Conservation (phyloP, 2,797 vertebrate species). For the Melanogrammus aeglefinus region DNA sequence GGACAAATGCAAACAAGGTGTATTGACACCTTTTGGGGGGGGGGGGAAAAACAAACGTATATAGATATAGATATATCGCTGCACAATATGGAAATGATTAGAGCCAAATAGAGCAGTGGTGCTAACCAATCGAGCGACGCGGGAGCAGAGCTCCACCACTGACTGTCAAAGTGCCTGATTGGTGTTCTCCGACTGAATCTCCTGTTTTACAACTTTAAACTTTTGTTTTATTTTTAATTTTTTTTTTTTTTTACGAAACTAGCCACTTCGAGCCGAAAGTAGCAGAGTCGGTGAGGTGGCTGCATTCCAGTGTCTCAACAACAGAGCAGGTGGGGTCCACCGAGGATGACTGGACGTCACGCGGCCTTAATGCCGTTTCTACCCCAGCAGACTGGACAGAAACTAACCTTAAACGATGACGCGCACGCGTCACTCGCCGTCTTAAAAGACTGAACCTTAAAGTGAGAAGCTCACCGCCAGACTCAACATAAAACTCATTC, state of each 20-base stretch:
- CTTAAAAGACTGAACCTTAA: slow-evolving; percentile 28
- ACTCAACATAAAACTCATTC: slow-evolving; percentile 27
- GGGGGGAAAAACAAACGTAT: too few species aligned
- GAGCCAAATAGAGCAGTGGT: slow-evolving; percentile 39
- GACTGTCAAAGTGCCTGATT: slow-evolving; percentile 41
- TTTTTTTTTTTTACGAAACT: neutral
- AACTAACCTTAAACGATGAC: slow-evolving; percentile 30
- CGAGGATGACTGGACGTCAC: slow-evolving; percentile 31
- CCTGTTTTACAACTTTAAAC: neutral
- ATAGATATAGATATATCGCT: slow-evolving; percentile 25
- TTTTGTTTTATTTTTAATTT: neutral
- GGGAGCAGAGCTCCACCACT: slow-evolving; percentile 43
- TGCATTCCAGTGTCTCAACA: neutral
- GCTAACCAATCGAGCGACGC: neutral
- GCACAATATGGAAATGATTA: slow-evolving; percentile 38
- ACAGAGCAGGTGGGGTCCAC: neutral
- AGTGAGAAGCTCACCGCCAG: slow-evolving; percentile 21
- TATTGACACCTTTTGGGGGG: slow-evolving; percentile 8
- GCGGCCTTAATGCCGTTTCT: slow-evolving; percentile 50
- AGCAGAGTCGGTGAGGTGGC: slow-evolving; percentile 12
- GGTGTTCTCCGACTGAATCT: neutral
- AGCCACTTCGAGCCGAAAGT: neutral
- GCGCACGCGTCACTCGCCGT: slow-evolving; percentile 50
- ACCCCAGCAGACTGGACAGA: slow-evolving; percentile 62
- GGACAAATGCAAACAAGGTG: slow-evolving; percentile 37